Percentiles rank a stretch among this genome's conserved stretches.
These are phyloP conservation scores for Hydriomena furcata DNA, from an alignment of 2,888 invertebrate genomes.

Conservation along the genomic window DNA sequence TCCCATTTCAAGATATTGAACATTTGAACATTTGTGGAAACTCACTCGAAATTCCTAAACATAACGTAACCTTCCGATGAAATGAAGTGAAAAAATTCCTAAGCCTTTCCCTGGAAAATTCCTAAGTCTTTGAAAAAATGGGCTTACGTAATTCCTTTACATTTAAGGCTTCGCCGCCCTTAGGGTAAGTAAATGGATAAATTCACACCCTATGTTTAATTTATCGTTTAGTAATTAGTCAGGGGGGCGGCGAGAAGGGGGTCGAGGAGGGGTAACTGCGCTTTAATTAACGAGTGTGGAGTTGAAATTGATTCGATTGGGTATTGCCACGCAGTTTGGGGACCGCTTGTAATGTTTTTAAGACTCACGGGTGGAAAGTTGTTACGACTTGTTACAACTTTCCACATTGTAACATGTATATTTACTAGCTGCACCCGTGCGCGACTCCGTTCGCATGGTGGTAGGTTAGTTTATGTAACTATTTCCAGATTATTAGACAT, in stretches of 20 bases:
- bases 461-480: too few species aligned
- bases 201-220: conserved; percentile 35
- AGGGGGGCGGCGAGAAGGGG: conserved; percentile 28
- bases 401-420: too few species aligned
- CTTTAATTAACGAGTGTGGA: conserved; percentile 60
- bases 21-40: too few species aligned
- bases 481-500: too few species aligned
- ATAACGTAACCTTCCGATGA: too few species aligned
- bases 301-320: conserved; percentile 58
- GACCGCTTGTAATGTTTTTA: conserved; percentile 40
- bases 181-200: conserved; percentile 29
- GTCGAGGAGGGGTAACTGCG: conserved; percentile 41
- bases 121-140: conserved; percentile 4
- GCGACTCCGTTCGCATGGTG: too few species aligned
- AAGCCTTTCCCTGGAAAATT: background rate
- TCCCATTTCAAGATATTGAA: too few species aligned
- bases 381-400: too few species aligned
- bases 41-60: too few species aligned
- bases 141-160: conserved; percentile 2
- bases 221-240: conserved; percentile 52
- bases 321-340: conserved; percentile 54
- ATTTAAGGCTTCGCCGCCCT: conserved; percentile 17
- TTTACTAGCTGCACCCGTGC: too few species aligned
- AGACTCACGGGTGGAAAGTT: conserved; percentile 31
- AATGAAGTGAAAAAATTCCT: too few species aligned